Conservation (phyloP, 1,140 invertebrate genomes). For the Idris sp. region DNA sequence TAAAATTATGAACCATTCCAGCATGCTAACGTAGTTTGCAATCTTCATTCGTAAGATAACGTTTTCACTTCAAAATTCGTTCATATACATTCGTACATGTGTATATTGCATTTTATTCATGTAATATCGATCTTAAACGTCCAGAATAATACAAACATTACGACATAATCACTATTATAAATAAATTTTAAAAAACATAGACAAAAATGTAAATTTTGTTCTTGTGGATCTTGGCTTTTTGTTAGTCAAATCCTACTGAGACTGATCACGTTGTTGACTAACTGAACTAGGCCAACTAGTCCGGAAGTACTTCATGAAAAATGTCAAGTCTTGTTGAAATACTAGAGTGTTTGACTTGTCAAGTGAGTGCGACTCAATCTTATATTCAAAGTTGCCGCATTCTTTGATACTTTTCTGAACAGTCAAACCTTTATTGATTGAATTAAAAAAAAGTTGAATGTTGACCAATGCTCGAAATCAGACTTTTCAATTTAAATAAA, state of each 20-base stretch:
- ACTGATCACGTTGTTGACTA: constrained; percentile 36
- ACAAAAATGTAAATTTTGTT: not conserved
- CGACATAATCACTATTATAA: too few relatives aligned
- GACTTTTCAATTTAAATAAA: constrained; percentile 15
- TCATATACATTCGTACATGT: not conserved
- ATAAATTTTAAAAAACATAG: too few relatives aligned
- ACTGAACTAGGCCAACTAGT: constrained; percentile 43
- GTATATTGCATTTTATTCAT: constrained; percentile 13
- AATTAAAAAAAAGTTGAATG: constrained; percentile 21
- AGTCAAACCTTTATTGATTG: constrained; percentile 39
- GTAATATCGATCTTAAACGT: constrained; percentile 18
- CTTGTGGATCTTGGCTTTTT: constrained; percentile 11
- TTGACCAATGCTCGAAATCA: constrained; percentile 31
- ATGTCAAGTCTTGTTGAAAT: constrained; percentile 62
- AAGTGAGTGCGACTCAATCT: constrained; percentile 46
- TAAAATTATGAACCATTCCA: constrained; percentile 65
- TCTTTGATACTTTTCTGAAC: constrained; percentile 24
- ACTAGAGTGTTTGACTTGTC: constrained; percentile 53
- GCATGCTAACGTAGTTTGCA: constrained; percentile 46
- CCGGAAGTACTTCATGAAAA: constrained; percentile 47
- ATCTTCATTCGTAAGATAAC: constrained; percentile 63
- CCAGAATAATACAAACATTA: too few relatives aligned
- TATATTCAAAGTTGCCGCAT: constrained; percentile 41
- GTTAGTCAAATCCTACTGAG: constrained; percentile 8
- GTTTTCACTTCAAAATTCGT: constrained; percentile 15